A percentile compares a stretch with the other conserved stretches of the same genome.
phyloP scores from a whole-genome alignment of 2,797 vertebrate genomes.

The Microcaecilia unicolor region DNA sequence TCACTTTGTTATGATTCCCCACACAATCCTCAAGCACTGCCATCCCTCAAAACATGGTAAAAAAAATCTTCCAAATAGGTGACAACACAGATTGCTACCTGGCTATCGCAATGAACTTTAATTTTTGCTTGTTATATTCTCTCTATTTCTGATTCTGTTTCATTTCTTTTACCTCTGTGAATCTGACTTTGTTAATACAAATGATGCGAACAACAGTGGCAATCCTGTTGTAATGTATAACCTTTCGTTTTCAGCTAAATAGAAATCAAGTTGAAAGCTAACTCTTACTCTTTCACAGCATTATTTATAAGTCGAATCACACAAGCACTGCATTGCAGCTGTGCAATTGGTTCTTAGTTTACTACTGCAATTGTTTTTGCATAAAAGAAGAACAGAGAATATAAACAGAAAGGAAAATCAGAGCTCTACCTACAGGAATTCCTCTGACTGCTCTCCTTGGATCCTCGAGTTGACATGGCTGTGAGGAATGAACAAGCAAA shows the following conservation, averaged over 20 bases:
- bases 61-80: constrained; percentile 17
- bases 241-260: constrained; percentile 13
- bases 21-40: too few species aligned
- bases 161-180: not conserved
- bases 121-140: constrained; percentile 9
- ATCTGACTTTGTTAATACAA: constrained; percentile 9
- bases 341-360: constrained; percentile 21
- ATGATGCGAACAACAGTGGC: constrained; percentile 23
- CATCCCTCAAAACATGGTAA: too few species aligned
- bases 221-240: constrained; percentile 1
- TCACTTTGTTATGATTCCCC: too few species aligned
- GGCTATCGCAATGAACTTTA: constrained; percentile 5
- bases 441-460: constrained; percentile 58
- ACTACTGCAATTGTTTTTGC: constrained; percentile 8
- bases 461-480: constrained; percentile 73
- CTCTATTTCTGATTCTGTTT: constrained; percentile 11
- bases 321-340: constrained; percentile 17
- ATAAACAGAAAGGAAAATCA: constrained; percentile 27
- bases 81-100: not conserved
- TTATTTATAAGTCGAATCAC: constrained; percentile 18
- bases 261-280: constrained; percentile 24
- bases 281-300: constrained; percentile 18
- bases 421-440: constrained; percentile 65
- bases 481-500: constrained; percentile 38
- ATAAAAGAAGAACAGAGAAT: constrained; percentile 24